A percentile compares a stretch with the other conserved stretches of the same genome.
Conservation (phyloP, 2,888 invertebrate species). For the Cheilosia urbana region DNA sequence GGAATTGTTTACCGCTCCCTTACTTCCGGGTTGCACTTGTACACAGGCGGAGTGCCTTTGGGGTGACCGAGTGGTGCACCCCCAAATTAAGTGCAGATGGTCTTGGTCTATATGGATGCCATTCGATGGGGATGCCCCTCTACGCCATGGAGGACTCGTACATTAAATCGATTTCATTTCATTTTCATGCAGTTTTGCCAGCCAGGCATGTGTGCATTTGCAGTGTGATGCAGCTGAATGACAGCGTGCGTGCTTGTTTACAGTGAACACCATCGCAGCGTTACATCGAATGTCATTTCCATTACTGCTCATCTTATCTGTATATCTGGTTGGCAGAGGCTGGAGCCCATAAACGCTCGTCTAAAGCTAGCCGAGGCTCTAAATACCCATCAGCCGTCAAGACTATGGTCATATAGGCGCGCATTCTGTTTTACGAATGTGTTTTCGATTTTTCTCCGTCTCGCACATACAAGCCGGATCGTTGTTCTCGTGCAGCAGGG, state of each 20-base stretch:
- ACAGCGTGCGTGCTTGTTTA: slow-evolving; percentile 69
- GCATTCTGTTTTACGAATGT: slow-evolving; percentile 59
- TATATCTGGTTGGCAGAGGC: slow-evolving; percentile 2
- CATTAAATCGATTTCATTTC: slow-evolving; percentile 71
- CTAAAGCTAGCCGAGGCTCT: slow-evolving; percentile 29
- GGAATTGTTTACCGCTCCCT: slow-evolving; percentile 52
- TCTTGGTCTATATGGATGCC: slow-evolving; percentile 42
- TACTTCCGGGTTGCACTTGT: slow-evolving; percentile 24
- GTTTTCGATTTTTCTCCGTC: slow-evolving; percentile 63
- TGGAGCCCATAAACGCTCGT: slow-evolving; percentile 36
- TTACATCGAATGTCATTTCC: slow-evolving; percentile 51
- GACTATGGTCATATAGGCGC: slow-evolving; percentile 14
- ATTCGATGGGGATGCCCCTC: slow-evolving; percentile 37
- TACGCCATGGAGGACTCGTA: slow-evolving; percentile 26
- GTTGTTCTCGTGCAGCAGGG: slow-evolving; percentile 70
- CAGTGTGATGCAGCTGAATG: slow-evolving; percentile 50
- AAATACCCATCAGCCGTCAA: slow-evolving; percentile 49
- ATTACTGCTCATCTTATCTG: slow-evolving; percentile 36
- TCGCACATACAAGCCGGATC: slow-evolving; percentile 48
- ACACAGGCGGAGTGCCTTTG: neutral
- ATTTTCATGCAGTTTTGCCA: slow-evolving; percentile 43
- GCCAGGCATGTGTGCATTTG: slow-evolving; percentile 34
- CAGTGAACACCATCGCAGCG: slow-evolving; percentile 53
- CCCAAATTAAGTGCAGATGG: slow-evolving; percentile 70
- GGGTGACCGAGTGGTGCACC: slow-evolving; percentile 18